Percentiles rank a stretch among this genome's conserved stretches.
Conservation (phyloP, 2,888 invertebrate genomes). For the Leptothorax acervorum region DNA sequence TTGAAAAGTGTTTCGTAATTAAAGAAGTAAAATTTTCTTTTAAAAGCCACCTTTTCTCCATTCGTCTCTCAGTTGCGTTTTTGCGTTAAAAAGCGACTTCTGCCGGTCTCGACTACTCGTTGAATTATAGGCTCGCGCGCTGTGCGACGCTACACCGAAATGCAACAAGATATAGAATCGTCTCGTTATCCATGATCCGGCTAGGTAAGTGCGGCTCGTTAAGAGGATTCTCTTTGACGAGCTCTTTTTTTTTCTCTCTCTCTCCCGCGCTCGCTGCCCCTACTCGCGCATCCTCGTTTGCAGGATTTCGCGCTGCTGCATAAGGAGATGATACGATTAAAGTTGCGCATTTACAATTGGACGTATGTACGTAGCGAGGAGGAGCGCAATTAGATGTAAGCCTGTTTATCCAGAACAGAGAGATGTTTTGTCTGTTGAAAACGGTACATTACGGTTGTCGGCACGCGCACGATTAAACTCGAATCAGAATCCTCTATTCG, state of each 20-base stretch:
- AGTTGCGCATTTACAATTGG: constrained; percentile 38
- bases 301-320: constrained; percentile 42
- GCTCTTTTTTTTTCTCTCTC: neutral
- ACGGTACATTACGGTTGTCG: constrained; percentile 7
- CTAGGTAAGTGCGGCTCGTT: constrained; percentile 50
- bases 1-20: constrained; percentile 7
- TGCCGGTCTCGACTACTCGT: neutral
- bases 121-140: constrained; percentile 4
- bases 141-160: neutral
- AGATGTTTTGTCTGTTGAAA: constrained; percentile 19
- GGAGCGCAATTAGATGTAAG: constrained; percentile 16
- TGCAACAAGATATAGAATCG: constrained; percentile 24
- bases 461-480: constrained; percentile 39
- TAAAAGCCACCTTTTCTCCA: neutral
- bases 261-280: neutral
- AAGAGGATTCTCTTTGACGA: constrained; percentile 56
- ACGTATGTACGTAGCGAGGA: constrained; percentile 1
- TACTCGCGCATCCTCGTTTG: constrained; percentile 31
- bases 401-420: neutral
- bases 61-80: neutral
- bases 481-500: constrained; percentile 27
- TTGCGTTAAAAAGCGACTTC: constrained; percentile 3
- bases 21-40: neutral
- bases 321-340: constrained; percentile 50
- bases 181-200: constrained; percentile 43